A percentile compares a stretch with the other conserved stretches of the same genome.
Conservation (phyloP, 37 sponge, comb jelly and placozoan species). For the Ianthella basta region DNA sequence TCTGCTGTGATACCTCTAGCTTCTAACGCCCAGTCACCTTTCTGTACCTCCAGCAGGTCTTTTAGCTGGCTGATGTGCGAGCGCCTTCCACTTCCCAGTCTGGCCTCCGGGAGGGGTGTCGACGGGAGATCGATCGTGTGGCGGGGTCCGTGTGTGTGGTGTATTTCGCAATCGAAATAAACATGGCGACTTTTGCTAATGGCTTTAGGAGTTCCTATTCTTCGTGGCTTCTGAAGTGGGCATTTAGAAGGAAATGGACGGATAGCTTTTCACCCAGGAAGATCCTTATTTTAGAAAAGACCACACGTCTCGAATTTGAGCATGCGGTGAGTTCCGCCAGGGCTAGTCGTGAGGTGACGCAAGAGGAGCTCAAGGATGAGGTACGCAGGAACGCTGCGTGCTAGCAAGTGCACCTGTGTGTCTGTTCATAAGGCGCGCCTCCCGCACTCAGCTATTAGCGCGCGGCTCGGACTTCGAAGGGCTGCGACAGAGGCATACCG, state of each 20-base stretch:
- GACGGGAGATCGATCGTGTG: not conserved
- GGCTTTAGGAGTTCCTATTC: not conserved
- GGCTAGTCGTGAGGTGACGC: not conserved
- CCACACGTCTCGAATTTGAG: constrained; percentile 59
- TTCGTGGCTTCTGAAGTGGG: not conserved
- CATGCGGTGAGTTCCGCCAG: not conserved
- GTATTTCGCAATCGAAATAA: not conserved
- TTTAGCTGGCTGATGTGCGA: too few relatives aligned
- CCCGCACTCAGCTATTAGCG: constrained; percentile 29
- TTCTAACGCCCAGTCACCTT: too few relatives aligned
- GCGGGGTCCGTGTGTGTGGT: constrained; percentile 23
- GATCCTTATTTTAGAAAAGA: constrained; percentile 61
- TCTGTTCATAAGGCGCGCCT: not conserved
- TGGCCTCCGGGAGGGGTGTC: too few relatives aligned
- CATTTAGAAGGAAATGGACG: not conserved
- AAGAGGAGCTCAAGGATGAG: constrained; percentile 32
- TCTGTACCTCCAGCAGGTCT: too few relatives aligned
- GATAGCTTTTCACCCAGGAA: constrained; percentile 15
- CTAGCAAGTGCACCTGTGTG: not conserved
- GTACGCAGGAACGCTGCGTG: constrained; percentile 14
- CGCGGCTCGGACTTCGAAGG: constrained; percentile 62
- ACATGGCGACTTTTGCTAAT: not conserved
- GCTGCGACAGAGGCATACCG: constrained; percentile 39
- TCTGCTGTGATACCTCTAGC: too few relatives aligned
- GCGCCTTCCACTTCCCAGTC: too few relatives aligned